Evolutionary conservation across 2,797 vertebrate genomes (phyloP).

Genomic region (Bovichtus diacanthus): DNA sequence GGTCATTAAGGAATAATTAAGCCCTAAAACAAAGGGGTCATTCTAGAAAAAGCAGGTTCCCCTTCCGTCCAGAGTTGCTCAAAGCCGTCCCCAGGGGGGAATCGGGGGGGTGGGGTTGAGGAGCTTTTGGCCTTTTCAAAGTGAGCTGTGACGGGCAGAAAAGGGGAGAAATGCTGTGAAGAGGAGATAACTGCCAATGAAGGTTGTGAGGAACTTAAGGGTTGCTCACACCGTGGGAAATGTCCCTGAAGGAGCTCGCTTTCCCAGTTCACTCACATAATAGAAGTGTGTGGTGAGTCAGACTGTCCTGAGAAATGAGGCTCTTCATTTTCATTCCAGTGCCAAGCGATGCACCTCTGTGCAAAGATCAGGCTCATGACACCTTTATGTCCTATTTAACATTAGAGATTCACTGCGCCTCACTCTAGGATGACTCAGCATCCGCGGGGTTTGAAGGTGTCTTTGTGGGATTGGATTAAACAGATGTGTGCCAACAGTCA

Average conservation of each 20-base stretch:
- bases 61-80: slow-evolving; percentile 68
- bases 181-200: slow-evolving; percentile 67
- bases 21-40: slow-evolving; percentile 81
- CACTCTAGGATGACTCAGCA: slow-evolving; percentile 47
- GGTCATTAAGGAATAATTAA: slow-evolving; percentile 83
- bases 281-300: slow-evolving; percentile 54
- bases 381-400: slow-evolving; percentile 50
- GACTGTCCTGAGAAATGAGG: slow-evolving; percentile 44
- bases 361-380: slow-evolving; percentile 55
- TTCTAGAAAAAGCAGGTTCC: slow-evolving; percentile 77
- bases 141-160: slow-evolving; percentile 68
- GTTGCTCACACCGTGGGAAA: slow-evolving; percentile 77
- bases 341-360: slow-evolving; percentile 49
- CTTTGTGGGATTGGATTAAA: slow-evolving; percentile 46
- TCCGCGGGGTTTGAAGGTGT: slow-evolving; percentile 13
- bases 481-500: slow-evolving; percentile 49
- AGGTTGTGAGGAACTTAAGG: slow-evolving; percentile 56
- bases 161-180: slow-evolving; percentile 56
- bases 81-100: slow-evolving; percentile 74
- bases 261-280: slow-evolving; percentile 43
- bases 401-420: slow-evolving; percentile 29
- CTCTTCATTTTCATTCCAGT: slow-evolving; percentile 23
- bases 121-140: slow-evolving; percentile 80
- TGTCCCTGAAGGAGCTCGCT: slow-evolving; percentile 31
- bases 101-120: slow-evolving; percentile 40